Evolutionary conservation across 2,113 vertebrate genomes (phyloP).

Genomic region (Holacanthus passer): DNA sequence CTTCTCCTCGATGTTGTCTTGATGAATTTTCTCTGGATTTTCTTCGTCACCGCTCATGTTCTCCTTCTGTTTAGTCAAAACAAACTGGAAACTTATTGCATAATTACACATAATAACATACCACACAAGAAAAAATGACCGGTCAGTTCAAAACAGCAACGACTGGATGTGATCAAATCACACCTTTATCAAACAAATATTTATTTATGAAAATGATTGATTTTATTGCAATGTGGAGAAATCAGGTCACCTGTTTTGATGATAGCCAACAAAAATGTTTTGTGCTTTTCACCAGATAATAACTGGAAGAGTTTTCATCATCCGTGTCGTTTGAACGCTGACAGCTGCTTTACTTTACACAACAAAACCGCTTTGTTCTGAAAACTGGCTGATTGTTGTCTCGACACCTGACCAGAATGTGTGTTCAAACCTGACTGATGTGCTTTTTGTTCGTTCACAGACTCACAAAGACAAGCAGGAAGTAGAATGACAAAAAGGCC

Average conservation of each 20-base stretch:
- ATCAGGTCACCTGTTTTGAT: not conserved
- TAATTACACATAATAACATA: too few species aligned
- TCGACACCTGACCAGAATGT: not conserved
- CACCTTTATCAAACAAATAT: too few species aligned
- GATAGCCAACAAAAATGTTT: not conserved
- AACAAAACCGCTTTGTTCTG: constrained; percentile 9
- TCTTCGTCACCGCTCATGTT: not conserved
- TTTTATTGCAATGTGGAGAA: too few species aligned
- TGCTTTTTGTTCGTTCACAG: not conserved
- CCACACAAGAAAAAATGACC: too few species aligned
- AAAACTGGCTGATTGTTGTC: not conserved
- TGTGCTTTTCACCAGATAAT: not conserved
- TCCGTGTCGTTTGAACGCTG: not conserved
- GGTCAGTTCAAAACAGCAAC: too few species aligned
- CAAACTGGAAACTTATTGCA: too few species aligned
- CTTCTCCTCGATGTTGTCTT: not conserved
- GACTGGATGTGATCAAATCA: too few species aligned
- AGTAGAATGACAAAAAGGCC: not conserved
- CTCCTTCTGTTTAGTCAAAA: not conserved
- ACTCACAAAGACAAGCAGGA: constrained; percentile 15
- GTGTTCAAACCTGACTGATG: not conserved
- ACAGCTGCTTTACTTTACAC: not conserved
- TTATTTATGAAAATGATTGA: too few species aligned
- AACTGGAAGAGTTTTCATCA: not conserved
- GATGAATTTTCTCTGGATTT: not conserved